These are phyloP conservation scores for Microplitis mediator DNA, from an alignment of 1,140 invertebrate genomes.

Conservation along the genomic window DNA sequence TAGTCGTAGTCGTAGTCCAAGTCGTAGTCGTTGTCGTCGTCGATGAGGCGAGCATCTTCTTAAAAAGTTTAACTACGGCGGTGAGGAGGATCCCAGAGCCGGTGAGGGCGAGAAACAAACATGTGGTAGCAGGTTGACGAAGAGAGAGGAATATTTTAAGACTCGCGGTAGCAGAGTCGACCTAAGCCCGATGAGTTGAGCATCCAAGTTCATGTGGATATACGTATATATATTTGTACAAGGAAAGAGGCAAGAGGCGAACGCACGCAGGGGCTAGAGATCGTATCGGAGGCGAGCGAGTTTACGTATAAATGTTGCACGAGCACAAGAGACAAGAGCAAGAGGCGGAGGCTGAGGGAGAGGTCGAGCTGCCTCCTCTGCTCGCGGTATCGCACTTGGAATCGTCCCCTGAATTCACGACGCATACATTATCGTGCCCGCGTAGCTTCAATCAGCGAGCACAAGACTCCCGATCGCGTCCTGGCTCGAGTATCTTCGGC, in stretches of 20 bases:
- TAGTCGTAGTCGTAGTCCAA: too few species aligned
- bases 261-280: slow-evolving; percentile 34
- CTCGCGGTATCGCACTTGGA: slow-evolving; percentile 58
- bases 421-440: slow-evolving; percentile 53
- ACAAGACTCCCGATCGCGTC: slow-evolving; percentile 21
- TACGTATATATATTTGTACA: not conserved
- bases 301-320: slow-evolving; percentile 56
- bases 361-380: slow-evolving; percentile 36
- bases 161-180: not conserved
- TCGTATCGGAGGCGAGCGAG: slow-evolving; percentile 50
- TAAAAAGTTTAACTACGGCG: too few species aligned
- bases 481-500: slow-evolving; percentile 32
- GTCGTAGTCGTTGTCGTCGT: too few species aligned
- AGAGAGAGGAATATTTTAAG: not conserved
- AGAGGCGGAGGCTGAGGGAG: not conserved
- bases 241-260: not conserved
- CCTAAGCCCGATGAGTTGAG: slow-evolving; percentile 21
- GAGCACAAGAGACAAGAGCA: slow-evolving; percentile 20
- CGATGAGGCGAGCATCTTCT: not conserved
- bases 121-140: slow-evolving; percentile 1
- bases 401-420: slow-evolving; percentile 56
- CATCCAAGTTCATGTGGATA: slow-evolving; percentile 24
- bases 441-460: slow-evolving; percentile 34
- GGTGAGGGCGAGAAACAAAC: too few species aligned
- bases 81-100: too few species aligned